Evolutionary conservation across 92 coral and sea anemone species (phyloP).

Genomic region (Porites rus): DNA sequence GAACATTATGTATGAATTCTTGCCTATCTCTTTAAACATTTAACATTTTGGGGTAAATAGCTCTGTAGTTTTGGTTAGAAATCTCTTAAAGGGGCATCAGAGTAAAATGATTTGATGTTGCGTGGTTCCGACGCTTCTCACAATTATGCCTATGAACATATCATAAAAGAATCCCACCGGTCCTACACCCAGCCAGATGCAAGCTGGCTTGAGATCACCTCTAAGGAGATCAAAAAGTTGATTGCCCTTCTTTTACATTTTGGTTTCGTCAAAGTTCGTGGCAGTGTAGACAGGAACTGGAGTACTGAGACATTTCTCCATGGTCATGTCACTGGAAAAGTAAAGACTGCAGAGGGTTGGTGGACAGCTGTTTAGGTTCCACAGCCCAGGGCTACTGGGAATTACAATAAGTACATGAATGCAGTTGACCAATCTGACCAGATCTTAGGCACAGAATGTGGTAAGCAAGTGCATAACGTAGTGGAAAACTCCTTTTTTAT

Average conservation of each 20-base stretch:
- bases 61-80: background rate
- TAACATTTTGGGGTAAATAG: background rate
- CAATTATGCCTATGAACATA: constrained; percentile 65
- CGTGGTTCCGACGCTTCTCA: constrained; percentile 40
- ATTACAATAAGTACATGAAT: constrained; percentile 67
- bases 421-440: constrained; percentile 72
- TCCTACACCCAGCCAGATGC: constrained; percentile 60
- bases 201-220: constrained; percentile 68
- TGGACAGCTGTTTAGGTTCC: constrained; percentile 49
- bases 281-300: constrained; percentile 69
- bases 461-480: constrained; percentile 59
- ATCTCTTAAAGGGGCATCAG: background rate
- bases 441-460: constrained; percentile 57
- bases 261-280: constrained; percentile 68
- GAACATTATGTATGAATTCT: constrained; percentile 1
- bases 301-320: constrained; percentile 73
- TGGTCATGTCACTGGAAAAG: constrained; percentile 60
- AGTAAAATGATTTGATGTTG: background rate
- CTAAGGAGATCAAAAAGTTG: constrained; percentile 63
- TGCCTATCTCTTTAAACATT: background rate
- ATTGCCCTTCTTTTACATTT: constrained; percentile 69
- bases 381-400: constrained; percentile 57
- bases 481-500: constrained; percentile 59
- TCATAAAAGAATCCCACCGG: constrained; percentile 41
- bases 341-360: constrained; percentile 36